Percentiles rank a stretch among this genome's conserved stretches.
Evolutionary conservation across 2,888 invertebrate species (phyloP).

Genomic region (Caenorhabditis doughertyi): DNA sequence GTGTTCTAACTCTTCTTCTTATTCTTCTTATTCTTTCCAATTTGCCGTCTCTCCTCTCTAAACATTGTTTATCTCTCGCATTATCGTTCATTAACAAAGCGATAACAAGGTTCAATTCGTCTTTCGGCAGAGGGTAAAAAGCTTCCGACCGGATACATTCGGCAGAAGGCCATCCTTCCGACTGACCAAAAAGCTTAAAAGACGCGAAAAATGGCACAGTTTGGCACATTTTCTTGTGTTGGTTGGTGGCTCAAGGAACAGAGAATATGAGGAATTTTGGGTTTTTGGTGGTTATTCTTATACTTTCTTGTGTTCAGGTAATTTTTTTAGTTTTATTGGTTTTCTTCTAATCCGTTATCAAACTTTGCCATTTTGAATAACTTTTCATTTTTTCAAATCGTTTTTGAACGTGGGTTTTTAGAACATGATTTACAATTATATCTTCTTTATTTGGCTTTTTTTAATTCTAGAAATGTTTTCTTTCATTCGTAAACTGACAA

Average conservation of each 20-base stretch:
- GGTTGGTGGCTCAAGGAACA: neutral
- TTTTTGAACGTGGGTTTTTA: too few species aligned
- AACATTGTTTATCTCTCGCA: slow-evolving; percentile 50
- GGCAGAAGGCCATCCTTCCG: neutral
- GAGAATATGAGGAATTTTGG: slow-evolving; percentile 29
- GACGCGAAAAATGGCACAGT: slow-evolving; percentile 7
- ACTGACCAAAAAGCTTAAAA: slow-evolving; percentile 36
- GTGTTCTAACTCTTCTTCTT: slow-evolving; percentile 22
- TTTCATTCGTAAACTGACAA: too few species aligned
- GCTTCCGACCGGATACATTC: slow-evolving; percentile 43
- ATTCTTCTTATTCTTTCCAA: neutral
- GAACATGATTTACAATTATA: too few species aligned
- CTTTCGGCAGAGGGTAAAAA: slow-evolving; percentile 26
- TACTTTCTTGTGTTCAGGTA: slow-evolving; percentile 27
- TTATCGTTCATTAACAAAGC: slow-evolving; percentile 55
- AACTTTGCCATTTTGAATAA: too few species aligned
- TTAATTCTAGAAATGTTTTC: too few species aligned
- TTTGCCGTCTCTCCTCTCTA: neutral
- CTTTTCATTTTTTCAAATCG: too few species aligned
- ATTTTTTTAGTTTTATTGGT: neutral
- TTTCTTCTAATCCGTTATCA: neutral
- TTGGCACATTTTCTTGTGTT: slow-evolving; percentile 31
- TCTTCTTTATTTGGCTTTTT: too few species aligned
- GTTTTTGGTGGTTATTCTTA: slow-evolving; percentile 15
- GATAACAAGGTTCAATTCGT: slow-evolving; percentile 50